Conservation (phyloP, 1,140 invertebrate species). For the Wiebesia pumilae region DNA sequence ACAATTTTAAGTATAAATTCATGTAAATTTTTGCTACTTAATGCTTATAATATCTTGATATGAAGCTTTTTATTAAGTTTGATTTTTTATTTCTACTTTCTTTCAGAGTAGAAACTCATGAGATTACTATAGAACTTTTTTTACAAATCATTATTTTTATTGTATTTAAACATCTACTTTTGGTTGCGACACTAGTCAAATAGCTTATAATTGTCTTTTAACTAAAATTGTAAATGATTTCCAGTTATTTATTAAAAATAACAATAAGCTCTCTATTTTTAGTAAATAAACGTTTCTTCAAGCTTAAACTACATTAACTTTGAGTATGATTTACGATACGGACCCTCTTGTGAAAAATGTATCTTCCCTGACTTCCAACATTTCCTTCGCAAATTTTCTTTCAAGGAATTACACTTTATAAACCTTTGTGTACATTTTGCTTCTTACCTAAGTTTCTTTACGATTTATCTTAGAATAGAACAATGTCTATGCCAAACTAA, state of each 20-base stretch:
- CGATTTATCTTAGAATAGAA: background rate
- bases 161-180: too few relatives aligned
- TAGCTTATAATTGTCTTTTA: too few relatives aligned
- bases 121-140: background rate
- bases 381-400: background rate
- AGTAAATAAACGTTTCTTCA: too few relatives aligned
- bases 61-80: too few relatives aligned
- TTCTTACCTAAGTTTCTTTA: background rate
- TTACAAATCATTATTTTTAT: too few relatives aligned
- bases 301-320: background rate
- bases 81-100: too few relatives aligned
- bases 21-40: background rate
- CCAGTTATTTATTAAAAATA: too few relatives aligned
- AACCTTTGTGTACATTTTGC: background rate
- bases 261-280: too few relatives aligned
- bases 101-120: too few relatives aligned
- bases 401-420: background rate
- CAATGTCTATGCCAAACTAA: background rate
- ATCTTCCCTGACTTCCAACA: background rate
- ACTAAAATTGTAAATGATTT: too few relatives aligned
- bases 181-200: too few relatives aligned
- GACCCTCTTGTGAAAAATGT: background rate
- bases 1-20: too few relatives aligned
- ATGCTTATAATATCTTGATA: background rate
- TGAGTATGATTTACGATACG: background rate